Percentiles rank a stretch among this genome's conserved stretches.
phyloP scores from a whole-genome alignment of 2,113 vertebrate genomes.

The Serinus canaria region DNA sequence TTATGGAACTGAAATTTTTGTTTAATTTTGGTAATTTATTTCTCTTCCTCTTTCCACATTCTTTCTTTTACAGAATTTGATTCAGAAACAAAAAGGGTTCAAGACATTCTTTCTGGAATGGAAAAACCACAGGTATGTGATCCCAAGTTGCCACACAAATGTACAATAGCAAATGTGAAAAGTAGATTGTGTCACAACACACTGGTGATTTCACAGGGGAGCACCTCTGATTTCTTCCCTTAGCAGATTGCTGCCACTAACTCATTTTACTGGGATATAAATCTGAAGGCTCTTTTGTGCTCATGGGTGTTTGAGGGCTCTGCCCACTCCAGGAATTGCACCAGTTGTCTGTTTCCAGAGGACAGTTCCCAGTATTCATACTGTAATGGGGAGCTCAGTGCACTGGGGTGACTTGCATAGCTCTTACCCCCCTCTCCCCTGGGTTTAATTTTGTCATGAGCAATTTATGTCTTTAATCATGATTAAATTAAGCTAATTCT shows the following conservation, averaged over 20 bases:
- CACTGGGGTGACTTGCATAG: not conserved
- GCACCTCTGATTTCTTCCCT: not conserved
- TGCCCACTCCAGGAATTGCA: not conserved
- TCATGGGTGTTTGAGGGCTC: not conserved
- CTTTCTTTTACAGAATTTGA: constrained; percentile 85
- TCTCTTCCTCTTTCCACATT: not conserved
- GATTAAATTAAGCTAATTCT: constrained; percentile 26
- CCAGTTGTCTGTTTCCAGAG: not conserved
- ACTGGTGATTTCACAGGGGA: not conserved
- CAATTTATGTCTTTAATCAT: not conserved
- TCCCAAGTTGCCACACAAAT: not conserved
- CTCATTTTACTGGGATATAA: not conserved
- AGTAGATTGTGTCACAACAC: not conserved
- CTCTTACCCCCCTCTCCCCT: not conserved
- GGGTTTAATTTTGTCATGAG: not conserved
- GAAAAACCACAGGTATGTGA: constrained; percentile 95
- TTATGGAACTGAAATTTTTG: not conserved
- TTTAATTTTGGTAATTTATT: constrained; percentile 36
- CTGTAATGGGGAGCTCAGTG: not conserved
- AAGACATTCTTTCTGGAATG: constrained; percentile 94
- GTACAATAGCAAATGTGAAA: not conserved
- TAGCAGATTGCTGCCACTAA: not conserved
- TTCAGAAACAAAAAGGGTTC: constrained; percentile 90
- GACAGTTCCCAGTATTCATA: not conserved
- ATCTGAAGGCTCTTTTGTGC: not conserved